Evolutionary conservation across 2,888 invertebrate species (phyloP).

Genomic region (Drosophila testacea): DNA sequence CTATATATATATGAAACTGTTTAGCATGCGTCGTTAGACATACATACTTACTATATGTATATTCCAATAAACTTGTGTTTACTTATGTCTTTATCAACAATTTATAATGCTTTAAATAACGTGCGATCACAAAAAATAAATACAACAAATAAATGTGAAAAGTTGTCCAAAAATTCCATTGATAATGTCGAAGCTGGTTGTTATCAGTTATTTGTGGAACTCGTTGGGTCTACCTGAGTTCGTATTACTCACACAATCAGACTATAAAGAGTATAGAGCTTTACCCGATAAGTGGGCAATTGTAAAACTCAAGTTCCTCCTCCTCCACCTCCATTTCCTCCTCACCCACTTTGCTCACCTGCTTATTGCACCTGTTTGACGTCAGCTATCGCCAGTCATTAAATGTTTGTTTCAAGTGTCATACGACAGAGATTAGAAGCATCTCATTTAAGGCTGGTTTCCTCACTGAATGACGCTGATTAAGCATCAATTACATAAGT

Average conservation of each 20-base stretch:
- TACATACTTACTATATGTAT: neutral
- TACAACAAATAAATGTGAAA: slow-evolving; percentile 15
- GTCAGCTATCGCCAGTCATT: slow-evolving; percentile 47
- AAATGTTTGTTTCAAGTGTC: slow-evolving; percentile 37
- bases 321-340: neutral
- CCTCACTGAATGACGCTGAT: slow-evolving; percentile 32
- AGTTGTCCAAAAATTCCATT: slow-evolving; percentile 57
- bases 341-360: neutral
- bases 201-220: slow-evolving; percentile 44
- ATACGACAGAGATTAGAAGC: slow-evolving; percentile 39
- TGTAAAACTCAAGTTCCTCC: slow-evolving; percentile 18
- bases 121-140: slow-evolving; percentile 43
- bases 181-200: slow-evolving; percentile 46
- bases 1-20: slow-evolving; percentile 14
- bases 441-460: slow-evolving; percentile 9
- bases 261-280: slow-evolving; percentile 4
- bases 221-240: slow-evolving; percentile 33
- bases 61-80: slow-evolving; percentile 42
- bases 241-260: slow-evolving; percentile 47
- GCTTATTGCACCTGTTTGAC: slow-evolving; percentile 40
- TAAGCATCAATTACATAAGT: slow-evolving; percentile 47
- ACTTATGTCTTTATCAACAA: slow-evolving; percentile 62
- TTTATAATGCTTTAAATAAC: slow-evolving; percentile 57
- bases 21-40: slow-evolving; percentile 28
- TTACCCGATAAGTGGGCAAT: slow-evolving; percentile 27